These are phyloP conservation scores for Hydrozoanthus gracilis DNA, from an alignment of 92 coral and sea anemone species.

Conservation along the genomic window DNA sequence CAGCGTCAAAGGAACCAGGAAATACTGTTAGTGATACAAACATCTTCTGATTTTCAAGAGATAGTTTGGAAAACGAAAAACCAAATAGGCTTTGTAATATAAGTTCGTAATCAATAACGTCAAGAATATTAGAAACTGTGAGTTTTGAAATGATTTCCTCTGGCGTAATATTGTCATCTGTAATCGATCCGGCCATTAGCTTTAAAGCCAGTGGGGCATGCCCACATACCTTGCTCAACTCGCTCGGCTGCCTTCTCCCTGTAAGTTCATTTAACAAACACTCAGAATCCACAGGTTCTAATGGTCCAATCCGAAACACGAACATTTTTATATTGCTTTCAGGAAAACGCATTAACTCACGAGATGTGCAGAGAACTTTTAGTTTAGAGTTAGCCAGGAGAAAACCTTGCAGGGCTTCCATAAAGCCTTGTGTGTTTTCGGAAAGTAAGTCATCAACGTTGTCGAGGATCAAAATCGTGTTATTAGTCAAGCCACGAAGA, in stretches of 20 bases:
- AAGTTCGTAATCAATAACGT: neutral
- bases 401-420: neutral
- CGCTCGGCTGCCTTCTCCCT: neutral
- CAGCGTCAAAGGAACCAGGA: neutral
- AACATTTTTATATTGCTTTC: neutral
- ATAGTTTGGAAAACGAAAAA: neutral
- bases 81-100: too few species aligned
- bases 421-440: neutral
- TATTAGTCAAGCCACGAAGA: neutral
- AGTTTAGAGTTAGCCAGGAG: neutral
- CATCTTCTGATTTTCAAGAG: neutral
- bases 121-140: neutral
- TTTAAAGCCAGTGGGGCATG: neutral
- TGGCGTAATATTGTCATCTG: neutral
- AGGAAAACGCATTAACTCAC: neutral
- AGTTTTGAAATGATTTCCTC: neutral
- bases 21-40: neutral
- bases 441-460: constrained; percentile 7
- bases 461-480: constrained; percentile 12
- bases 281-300: neutral
- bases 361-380: constrained; percentile 18
- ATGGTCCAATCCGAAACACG: neutral
- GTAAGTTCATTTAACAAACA: constrained; percentile 6
- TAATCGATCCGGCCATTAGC: neutral
- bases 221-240: neutral